Evolutionary conservation across 2,888 invertebrate genomes (phyloP), one percentile per base, ranked within the genome.

Genomic region (Microctonus aethiopoides): DNA sequence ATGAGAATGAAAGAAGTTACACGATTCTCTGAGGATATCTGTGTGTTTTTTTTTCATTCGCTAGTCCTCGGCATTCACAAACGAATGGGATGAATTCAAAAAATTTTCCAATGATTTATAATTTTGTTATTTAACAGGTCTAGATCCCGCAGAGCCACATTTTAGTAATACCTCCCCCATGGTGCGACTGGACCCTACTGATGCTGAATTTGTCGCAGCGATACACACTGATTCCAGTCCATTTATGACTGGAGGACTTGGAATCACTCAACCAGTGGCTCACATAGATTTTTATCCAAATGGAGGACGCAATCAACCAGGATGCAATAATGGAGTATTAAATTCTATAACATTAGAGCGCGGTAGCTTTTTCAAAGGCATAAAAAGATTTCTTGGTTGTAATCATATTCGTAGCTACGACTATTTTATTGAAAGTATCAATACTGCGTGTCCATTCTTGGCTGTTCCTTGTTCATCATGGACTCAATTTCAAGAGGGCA

Each of bases 231-330:
- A 97, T 83, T 93, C 93, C 0, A 91, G 91, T 84, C 92, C 93
- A 6, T 90, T 95, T 77, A 93, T 95, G 77, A 91, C 89, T 76
- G 92, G 92, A 67, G 92, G 92, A 65, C 89, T 96, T 68, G 97
- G 97, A 10, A 93, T 95, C 83, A 90, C 91, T 7, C 94, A 95
- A 80, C 90, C 93, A 0, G 91, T 94, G 57, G 97, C 95, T 0
- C 96, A 97, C 84, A 92, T 96, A 3, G 97, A 97, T 85, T 97
- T 96, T 87, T 97, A 92, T 84, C 96, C 96, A 0, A 97, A 97
- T 82, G 96, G 95, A 0, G 97, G 97, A 0, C 90, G 91, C 6
- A 90, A 91, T 70, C 96, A 94, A 82, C 94, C 94, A 0, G 94
- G 94, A 1, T 89, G 89, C 77, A 87, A 87, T 67, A 87, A 88